Percentiles rank a stretch among this genome's conserved stretches.
These are phyloP conservation scores for Lucilia sericata DNA, from an alignment of 1,140 invertebrate species.

Conservation along the genomic window DNA sequence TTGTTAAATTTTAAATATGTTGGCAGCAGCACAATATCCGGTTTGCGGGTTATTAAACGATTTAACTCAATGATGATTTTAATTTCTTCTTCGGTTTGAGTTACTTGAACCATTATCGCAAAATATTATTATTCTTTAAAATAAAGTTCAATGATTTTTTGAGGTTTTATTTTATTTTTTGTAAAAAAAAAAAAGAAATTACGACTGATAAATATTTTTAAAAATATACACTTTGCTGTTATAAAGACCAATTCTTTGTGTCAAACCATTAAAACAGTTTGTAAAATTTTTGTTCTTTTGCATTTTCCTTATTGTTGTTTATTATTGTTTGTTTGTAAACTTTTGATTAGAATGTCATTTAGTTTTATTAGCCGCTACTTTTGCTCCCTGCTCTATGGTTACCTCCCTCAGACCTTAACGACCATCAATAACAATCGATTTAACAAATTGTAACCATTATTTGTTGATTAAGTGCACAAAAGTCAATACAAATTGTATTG, in stretches of 20 bases:
- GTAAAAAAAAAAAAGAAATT: neutral
- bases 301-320: neutral
- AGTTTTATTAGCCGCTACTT: neutral
- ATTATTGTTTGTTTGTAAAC: neutral
- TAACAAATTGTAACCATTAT: neutral
- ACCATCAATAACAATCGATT: conserved; percentile 19
- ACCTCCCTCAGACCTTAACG: neutral
- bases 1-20: conserved; percentile 64
- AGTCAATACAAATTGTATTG: conserved; percentile 3
- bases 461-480: neutral
- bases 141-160: no score
- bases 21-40: conserved; percentile 62
- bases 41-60: conserved; percentile 62
- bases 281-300: neutral
- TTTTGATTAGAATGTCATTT: neutral
- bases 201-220: neutral
- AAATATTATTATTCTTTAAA: neutral
- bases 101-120: conserved; percentile 63
- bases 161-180: neutral
- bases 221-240: neutral
- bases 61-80: conserved; percentile 66
- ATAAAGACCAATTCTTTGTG: neutral
- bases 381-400: neutral
- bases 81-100: conserved; percentile 65
- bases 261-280: neutral